Evolutionary conservation across 2,113 vertebrate genomes (phyloP), one percentile per base, ranked within the genome.

Genomic region (Piaya cayana): DNA sequence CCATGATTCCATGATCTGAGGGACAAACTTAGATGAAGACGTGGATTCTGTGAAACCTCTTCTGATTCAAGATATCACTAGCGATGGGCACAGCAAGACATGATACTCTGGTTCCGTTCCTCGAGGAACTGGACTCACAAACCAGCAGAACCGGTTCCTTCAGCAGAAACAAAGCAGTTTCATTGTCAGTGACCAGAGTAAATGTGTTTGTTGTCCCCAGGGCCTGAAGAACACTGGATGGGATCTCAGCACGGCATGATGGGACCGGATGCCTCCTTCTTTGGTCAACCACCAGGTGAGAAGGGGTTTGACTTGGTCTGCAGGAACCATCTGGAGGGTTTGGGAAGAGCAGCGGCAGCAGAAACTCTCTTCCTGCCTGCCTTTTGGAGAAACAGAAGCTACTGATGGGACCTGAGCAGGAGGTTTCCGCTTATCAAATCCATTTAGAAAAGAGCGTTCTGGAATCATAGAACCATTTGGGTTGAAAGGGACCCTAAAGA

Each of bases 231-330:
- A 53, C 87, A 89, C 7, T 97, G 96, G 90, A 56, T 95, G 70
- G 82, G 95, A 67, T 72, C 93, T 92, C 90, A 85, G 63, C 94
- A 80, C 13, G 80, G 95, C 8, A 53, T 29, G 30, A 59, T 5
- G 32, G 94, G 53, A 69, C 85, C 93, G 42, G 88, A 82, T 32
- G 56, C 94, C 80, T 93, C 97, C 60, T 94, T 90, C 63, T 56
- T 88, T 67, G 94, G 43, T 18, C 88, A 92, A 75, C 88, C 95
- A 55, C 83, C 97, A 98, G 98, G 98, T 98, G 97, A 69, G 21
- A 30, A 1, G 5, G 21, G 12, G 19, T 59, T 14, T 9, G 11
- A 6, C 8, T 11, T 52, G 20, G 23, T 12, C 12, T 55, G 26
- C 8, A n/a, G 81, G 62, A 36, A 2, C 21, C 30, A 42, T n/a